Percentiles rank a stretch among this genome's conserved stretches.
phyloP scores from a whole-genome alignment of 1,140 invertebrate genomes.

The Meloidogyne hapla region DNA sequence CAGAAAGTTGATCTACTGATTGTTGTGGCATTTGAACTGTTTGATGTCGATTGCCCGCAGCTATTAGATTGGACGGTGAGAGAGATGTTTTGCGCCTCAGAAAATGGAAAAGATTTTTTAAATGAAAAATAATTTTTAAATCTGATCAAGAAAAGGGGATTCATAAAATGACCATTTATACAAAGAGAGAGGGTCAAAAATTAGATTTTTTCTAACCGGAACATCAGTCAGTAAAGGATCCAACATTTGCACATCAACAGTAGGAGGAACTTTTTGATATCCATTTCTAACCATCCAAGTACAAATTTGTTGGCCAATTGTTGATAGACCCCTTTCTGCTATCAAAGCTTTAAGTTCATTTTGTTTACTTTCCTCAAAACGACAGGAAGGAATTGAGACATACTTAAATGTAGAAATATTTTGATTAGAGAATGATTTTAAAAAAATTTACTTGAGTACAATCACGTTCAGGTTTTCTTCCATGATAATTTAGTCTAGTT shows the following conservation, averaged over 20 bases:
- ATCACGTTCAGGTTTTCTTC: constrained; percentile 55
- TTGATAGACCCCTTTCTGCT: constrained; percentile 46
- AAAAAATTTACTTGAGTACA: constrained; percentile 41
- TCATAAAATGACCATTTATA: too few species aligned
- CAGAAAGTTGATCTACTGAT: neutral
- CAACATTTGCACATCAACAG: neutral
- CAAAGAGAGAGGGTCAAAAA: too few species aligned
- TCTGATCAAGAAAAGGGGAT: too few species aligned
- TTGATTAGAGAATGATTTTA: neutral
- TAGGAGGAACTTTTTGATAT: neutral
- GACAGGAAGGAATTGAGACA: constrained; percentile 45
- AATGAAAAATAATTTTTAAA: too few species aligned
- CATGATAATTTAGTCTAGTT: constrained; percentile 55
- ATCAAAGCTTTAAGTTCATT: constrained; percentile 39
- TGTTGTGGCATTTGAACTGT: neutral
- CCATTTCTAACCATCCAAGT: constrained; percentile 16
- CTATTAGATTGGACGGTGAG: neutral
- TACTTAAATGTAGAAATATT: constrained; percentile 28
- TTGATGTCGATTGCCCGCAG: neutral
- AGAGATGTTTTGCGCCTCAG: constrained; percentile 2
- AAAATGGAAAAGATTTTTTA: neutral
- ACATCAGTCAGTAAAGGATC: neutral
- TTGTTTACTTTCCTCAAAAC: constrained; percentile 44
- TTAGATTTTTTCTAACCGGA: neutral
- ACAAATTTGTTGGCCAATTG: constrained; percentile 54